Percentiles rank a stretch among this genome's conserved stretches.
Conservation (phyloP, 2,888 invertebrate species). For the Drosophila borborema region DNA sequence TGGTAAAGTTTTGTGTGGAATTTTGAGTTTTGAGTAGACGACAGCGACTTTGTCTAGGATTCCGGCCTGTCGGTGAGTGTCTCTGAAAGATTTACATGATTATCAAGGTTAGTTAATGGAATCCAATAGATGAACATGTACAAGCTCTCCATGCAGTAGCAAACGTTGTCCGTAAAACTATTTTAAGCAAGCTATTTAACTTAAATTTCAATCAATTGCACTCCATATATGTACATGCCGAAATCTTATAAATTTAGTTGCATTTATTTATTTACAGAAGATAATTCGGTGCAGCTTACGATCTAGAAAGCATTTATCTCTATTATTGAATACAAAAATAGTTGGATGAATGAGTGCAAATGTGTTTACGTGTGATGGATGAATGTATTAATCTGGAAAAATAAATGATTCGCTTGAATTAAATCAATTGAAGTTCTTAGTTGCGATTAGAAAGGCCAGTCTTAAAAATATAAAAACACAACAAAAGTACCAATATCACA, state of each 20-base stretch:
- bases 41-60: conserved; percentile 65
- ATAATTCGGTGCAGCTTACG: conserved; percentile 32
- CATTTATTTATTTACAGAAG: conserved; percentile 61
- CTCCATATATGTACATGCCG: background rate
- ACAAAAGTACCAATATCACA: conserved; percentile 6
- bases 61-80: conserved; percentile 57
- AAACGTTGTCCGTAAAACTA: background rate
- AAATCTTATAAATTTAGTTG: conserved; percentile 17
- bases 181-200: conserved; percentile 4
- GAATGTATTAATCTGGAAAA: conserved; percentile 13
- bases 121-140: conserved; percentile 6
- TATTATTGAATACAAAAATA: conserved; percentile 8
- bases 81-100: conserved; percentile 66
- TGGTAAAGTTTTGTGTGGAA: conserved; percentile 65
- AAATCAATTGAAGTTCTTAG: background rate
- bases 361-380: conserved; percentile 3
- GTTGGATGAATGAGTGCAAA: conserved; percentile 11
- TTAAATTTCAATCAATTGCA: conserved; percentile 14
- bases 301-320: conserved; percentile 43
- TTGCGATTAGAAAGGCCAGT: background rate
- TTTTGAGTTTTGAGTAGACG: conserved; percentile 73
- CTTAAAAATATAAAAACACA: background rate
- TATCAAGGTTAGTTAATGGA: conserved; percentile 31
- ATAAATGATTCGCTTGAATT: background rate
- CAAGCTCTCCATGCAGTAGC: conserved; percentile 55